Conservation (phyloP, 2,888 invertebrate species). For the Hydriomena furcata region DNA sequence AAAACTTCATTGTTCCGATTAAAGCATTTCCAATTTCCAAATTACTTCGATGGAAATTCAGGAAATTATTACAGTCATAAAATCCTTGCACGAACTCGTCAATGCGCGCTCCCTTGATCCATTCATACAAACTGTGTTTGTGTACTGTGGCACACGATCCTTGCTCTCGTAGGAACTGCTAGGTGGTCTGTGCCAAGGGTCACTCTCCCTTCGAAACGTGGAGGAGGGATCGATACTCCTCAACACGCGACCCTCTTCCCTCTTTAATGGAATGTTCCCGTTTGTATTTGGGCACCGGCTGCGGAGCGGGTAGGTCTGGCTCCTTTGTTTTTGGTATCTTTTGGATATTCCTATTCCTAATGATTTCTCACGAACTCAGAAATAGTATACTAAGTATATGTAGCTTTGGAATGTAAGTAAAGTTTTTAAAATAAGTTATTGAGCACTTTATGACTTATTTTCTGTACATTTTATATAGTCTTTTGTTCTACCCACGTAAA, state of each 20-base stretch:
- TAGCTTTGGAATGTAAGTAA: no score
- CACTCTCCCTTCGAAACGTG: slow-evolving; percentile 31
- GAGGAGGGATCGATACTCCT: slow-evolving; percentile 34
- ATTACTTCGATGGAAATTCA: slow-evolving; percentile 13
- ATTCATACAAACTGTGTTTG: not conserved
- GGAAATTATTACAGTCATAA: slow-evolving; percentile 23
- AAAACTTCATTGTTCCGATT: slow-evolving; percentile 17
- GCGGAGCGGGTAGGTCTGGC: not conserved
- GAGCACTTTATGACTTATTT: no score
- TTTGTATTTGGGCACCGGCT: slow-evolving; percentile 12
- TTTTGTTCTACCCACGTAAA: no score
- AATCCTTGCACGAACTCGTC: slow-evolving; percentile 12
- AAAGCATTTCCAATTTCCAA: slow-evolving; percentile 15
- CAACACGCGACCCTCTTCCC: slow-evolving; percentile 30
- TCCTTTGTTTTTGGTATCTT: not conserved
- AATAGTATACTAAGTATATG: no score
- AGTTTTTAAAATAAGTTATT: no score
- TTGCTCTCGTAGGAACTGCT: slow-evolving; percentile 7
- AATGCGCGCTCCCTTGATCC: not conserved
- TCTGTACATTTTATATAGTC: no score
- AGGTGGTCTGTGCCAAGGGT: slow-evolving; percentile 19
- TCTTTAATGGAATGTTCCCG: slow-evolving; percentile 27
- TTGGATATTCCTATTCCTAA: no score
- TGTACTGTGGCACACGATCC: slow-evolving; percentile 6
- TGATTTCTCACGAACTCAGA: no score